phyloP scores from a whole-genome alignment of 2,113 vertebrate species.

The Anarrhichthys ocellatus region DNA sequence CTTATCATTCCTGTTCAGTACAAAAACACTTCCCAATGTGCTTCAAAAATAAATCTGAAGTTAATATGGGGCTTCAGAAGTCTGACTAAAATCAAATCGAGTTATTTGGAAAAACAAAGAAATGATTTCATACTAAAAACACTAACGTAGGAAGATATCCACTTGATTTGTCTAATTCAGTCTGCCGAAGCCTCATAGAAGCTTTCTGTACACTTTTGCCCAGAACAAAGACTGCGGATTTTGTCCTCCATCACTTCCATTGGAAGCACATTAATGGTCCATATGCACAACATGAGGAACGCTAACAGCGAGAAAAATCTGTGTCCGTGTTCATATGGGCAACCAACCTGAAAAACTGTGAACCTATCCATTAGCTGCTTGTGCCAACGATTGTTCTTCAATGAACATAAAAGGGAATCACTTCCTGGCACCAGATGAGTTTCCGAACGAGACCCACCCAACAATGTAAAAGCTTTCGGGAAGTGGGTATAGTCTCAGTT shows the following conservation, averaged over 20 bases:
- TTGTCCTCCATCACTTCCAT: background rate
- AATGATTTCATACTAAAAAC: background rate
- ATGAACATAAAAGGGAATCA: background rate
- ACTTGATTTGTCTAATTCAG: background rate
- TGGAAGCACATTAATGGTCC: background rate
- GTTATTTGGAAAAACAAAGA: background rate
- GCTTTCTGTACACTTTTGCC: background rate
- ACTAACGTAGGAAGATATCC: background rate
- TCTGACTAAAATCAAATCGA: background rate
- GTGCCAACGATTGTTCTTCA: background rate
- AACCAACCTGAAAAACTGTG: background rate
- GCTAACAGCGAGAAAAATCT: background rate
- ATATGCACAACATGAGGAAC: background rate
- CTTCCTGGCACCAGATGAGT: constrained; percentile 14
- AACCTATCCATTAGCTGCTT: background rate
- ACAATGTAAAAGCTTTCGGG: constrained; percentile 20
- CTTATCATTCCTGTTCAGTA: background rate
- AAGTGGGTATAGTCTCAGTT: background rate
- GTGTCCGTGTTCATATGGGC: background rate
- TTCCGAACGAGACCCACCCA: constrained; percentile 1
- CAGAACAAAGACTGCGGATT: background rate
- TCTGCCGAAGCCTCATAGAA: background rate
- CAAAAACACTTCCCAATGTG: background rate
- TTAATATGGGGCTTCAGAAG: background rate
- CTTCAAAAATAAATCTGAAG: no score